Conservation (phyloP, 1,140 invertebrate species). For the Bombyx mandarina region DNA sequence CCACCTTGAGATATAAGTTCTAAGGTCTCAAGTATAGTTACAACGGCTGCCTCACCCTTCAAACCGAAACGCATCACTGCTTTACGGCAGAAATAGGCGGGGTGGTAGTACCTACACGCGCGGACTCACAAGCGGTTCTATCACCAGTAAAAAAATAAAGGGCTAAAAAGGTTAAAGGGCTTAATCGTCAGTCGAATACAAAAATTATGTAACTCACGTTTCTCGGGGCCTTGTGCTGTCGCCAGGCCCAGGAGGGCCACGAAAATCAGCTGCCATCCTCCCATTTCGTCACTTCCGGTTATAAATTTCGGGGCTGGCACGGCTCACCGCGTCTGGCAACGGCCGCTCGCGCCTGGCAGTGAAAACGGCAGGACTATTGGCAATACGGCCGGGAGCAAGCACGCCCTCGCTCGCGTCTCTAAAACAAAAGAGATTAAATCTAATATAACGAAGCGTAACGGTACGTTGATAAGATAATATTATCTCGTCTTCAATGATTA, state of each 20-base stretch:
- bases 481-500: constrained; percentile 52
- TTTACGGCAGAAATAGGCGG: too few relatives aligned
- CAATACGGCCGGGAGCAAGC: constrained; percentile 5
- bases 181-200: neutral
- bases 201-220: constrained; percentile 36
- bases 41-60: too few relatives aligned
- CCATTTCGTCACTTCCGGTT: constrained; percentile 31
- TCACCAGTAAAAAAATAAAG: too few relatives aligned
- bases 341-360: neutral
- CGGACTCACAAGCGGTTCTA: too few relatives aligned
- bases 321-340: neutral
- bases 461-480: constrained; percentile 43
- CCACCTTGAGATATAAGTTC: too few relatives aligned
- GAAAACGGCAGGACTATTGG: neutral
- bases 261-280: constrained; percentile 24
- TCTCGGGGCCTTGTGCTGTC: constrained; percentile 47
- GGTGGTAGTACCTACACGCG: too few relatives aligned
- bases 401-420: constrained; percentile 37
- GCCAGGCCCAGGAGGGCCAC: constrained; percentile 29
- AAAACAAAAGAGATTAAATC: constrained; percentile 33
- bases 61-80: too few relatives aligned
- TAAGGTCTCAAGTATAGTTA: too few relatives aligned
- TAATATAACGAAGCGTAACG: constrained; percentile 17
- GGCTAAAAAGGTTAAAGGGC: neutral
- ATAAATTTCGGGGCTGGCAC: neutral